phyloP scores from a whole-genome alignment of 2,113 vertebrate species.

The Chrysochloris asiatica region DNA sequence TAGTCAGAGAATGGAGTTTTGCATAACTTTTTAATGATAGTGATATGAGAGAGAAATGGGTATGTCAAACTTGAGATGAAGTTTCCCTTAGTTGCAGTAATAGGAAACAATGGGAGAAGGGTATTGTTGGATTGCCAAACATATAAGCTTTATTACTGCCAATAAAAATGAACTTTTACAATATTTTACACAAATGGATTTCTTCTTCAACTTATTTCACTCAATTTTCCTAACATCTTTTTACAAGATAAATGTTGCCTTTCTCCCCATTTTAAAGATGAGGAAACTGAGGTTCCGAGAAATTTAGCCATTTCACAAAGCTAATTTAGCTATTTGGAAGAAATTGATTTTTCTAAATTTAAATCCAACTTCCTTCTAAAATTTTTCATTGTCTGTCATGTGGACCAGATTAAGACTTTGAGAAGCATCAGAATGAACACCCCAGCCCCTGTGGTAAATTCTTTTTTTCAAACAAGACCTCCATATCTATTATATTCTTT shows the following conservation, averaged over 20 bases:
- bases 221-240: neutral
- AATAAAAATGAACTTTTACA: neutral
- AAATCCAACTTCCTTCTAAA: neutral
- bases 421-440: neutral
- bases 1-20: neutral
- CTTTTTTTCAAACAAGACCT: neutral
- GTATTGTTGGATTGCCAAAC: neutral
- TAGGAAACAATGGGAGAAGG: neutral
- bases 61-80: neutral
- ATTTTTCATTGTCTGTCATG: neutral
- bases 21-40: neutral
- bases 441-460: neutral
- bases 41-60: neutral
- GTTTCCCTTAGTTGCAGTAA: neutral
- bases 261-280: neutral
- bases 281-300: neutral
- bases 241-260: neutral
- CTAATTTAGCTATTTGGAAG: neutral
- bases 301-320: neutral
- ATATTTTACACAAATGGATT: neutral
- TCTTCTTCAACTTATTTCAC: neutral
- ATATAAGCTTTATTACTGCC: neutral
- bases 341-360: neutral
- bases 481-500: neutral
- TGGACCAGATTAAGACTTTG: neutral